Evolutionary conservation across 2,113 vertebrate species (phyloP).

Genomic region (Catharus minimus): DNA sequence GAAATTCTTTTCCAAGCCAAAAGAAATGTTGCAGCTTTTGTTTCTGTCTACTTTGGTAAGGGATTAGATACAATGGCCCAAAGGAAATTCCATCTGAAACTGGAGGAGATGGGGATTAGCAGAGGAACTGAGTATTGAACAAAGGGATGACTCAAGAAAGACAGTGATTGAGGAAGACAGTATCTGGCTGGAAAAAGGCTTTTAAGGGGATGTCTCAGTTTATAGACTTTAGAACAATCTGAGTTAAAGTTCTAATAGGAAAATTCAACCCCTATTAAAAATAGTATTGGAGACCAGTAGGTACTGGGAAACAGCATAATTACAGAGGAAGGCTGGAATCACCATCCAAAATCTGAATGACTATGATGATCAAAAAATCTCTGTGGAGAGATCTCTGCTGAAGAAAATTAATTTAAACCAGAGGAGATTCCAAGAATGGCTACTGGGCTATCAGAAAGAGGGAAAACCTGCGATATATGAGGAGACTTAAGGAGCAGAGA

Average conservation of each 20-base stretch:
- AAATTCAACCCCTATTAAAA: not conserved
- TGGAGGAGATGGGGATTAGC: not conserved
- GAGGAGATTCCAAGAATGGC: not conserved
- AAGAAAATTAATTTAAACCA: not conserved
- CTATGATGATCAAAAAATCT: not conserved
- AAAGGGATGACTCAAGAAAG: not conserved
- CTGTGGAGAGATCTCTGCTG: not conserved
- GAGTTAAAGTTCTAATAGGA: not conserved
- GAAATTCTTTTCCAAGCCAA: not conserved
- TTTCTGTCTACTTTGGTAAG: not conserved
- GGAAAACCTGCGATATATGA: not conserved
- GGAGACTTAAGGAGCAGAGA: not conserved
- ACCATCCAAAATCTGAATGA: not conserved
- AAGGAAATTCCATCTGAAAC: constrained; percentile 17
- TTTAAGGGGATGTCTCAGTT: not conserved
- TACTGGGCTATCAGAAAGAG: not conserved
- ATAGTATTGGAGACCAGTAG: not conserved
- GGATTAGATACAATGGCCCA: not conserved
- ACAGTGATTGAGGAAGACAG: not conserved
- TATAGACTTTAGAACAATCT: not conserved
- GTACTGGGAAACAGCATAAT: not conserved
- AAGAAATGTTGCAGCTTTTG: not conserved
- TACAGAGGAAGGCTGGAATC: not conserved
- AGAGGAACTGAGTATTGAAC: not conserved
- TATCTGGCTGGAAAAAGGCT: not conserved